Base-by-base conservation (phyloP, 1,140 invertebrate genomes). In the Penaeus indicus region DNA sequence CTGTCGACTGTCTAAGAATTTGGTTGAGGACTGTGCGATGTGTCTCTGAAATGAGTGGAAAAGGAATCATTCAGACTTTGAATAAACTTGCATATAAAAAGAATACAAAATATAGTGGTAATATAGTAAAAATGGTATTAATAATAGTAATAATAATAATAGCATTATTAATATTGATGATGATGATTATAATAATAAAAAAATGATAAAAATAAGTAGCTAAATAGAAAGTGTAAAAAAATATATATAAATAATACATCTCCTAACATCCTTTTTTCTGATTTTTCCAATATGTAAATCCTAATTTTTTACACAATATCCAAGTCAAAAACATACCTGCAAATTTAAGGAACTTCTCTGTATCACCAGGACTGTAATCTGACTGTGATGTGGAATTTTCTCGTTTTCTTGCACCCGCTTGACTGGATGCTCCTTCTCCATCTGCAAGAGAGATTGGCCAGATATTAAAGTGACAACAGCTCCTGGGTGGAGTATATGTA, bases 11-110 rank as follows among this genome's bases (percentile, higher is more conserved):
- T 10, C 97, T 94, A 47, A 98, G 93, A 86, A 98, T 98, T 93
- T 98, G 97, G 92, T 98, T 98, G 19, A 98, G 93, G 54, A 98
- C 97, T 18, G 96, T 96, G 84, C 97, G 94, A 93, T 98, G 97
- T 82, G 96, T 97, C 93, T 98, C 97, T 95, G 83, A 21, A 72
- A 69, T 11, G 7, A 25, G 54, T 32, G 22, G 54, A 42, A 63
- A 92, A 32, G 91, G 92, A 91, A 86, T 88, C 91, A 67, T 63
- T 27, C 54, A 38, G 32, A 63, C 62, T n/a, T 75, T 84, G 87
- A 90, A 54, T 32, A 77, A 61, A 80, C 21, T 13, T n/a, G 77
- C 8, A 21, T 90, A 25, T 69, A 69, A n/a, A 25, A 10, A 3
- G 11, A 3, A 38, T 5, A 38, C 5, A 38, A 54, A 11, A 54